Evolutionary conservation across 2,113 vertebrate genomes (phyloP).

Genomic region (Lasiurus borealis): DNA sequence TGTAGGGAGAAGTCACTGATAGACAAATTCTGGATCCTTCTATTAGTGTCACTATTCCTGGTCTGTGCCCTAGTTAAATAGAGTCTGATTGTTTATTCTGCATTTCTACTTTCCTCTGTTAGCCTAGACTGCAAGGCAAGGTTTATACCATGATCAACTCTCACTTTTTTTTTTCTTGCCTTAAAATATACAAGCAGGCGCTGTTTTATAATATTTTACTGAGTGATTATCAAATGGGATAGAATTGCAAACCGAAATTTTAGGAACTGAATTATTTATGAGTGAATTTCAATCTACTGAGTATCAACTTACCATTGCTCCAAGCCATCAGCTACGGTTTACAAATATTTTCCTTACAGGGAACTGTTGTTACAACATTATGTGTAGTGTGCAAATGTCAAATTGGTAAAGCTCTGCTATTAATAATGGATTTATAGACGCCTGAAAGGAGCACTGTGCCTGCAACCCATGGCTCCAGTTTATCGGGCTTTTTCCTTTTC

Average conservation of each 20-base stretch:
- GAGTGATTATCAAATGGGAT: conserved; percentile 60
- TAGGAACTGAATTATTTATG: conserved; percentile 63
- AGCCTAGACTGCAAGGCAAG: background rate
- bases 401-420: conserved; percentile 42
- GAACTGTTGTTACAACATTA: background rate
- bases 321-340: background rate
- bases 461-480: background rate
- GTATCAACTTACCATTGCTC: background rate
- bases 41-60: background rate
- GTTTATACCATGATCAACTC: background rate
- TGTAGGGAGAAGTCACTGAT: fast-evolving
- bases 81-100: background rate
- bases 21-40: too few species aligned
- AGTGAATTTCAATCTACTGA: conserved; percentile 41
- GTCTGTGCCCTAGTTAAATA: background rate
- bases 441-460: background rate
- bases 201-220: conserved; percentile 10
- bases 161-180: background rate
- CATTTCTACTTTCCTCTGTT: background rate
- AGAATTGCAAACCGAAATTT: conserved; percentile 29
- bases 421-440: conserved; percentile 1
- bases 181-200: conserved; percentile 10
- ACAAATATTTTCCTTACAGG: conserved; percentile 28
- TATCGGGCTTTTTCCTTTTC: conserved; percentile 41
- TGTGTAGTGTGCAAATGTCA: conserved; percentile 6